A percentile compares a stretch with the other conserved stretches of the same genome.
phyloP scores from a whole-genome alignment of 2,797 vertebrate species.

The Manis javanica region DNA sequence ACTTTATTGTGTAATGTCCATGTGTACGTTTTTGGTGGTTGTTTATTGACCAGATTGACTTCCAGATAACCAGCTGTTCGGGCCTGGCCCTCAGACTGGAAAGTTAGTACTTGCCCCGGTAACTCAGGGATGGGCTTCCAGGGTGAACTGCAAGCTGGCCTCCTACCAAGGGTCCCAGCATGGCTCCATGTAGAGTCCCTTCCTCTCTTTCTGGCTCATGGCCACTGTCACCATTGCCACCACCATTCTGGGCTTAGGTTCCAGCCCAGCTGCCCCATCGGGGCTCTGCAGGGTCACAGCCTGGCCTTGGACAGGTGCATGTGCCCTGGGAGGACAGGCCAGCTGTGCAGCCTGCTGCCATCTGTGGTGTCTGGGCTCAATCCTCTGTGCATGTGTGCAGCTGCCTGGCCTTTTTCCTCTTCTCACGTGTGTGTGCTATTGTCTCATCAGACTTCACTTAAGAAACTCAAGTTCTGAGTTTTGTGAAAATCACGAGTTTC shows the following conservation, averaged over 20 bases:
- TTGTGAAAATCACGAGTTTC: not conserved
- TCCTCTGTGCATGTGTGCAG: not conserved
- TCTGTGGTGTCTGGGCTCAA: not conserved
- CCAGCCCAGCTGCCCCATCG: not conserved
- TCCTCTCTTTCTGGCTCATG: not conserved
- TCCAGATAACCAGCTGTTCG: not conserved
- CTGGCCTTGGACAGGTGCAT: not conserved
- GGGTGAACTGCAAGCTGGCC: not conserved
- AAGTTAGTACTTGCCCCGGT: not conserved
- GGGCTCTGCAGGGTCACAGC: not conserved
- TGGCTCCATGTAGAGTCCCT: not conserved
- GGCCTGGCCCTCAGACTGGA: not conserved
- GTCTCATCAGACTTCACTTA: not conserved
- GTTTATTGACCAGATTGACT: not conserved
- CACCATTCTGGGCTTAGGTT: not conserved
- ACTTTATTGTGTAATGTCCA: not conserved
- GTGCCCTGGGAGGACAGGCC: too few species aligned
- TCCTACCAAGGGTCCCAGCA: not conserved
- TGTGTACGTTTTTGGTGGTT: not conserved
- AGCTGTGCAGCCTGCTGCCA: not conserved
- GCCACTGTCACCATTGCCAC: not conserved
- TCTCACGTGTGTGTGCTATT: not conserved
- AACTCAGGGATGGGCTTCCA: not conserved
- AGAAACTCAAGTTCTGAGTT: slow-evolving; percentile 13
- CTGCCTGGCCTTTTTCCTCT: not conserved